A percentile compares a stretch with the other conserved stretches of the same genome.
Conservation (phyloP, 2,888 invertebrate genomes). For the Diarsia brunnea region DNA sequence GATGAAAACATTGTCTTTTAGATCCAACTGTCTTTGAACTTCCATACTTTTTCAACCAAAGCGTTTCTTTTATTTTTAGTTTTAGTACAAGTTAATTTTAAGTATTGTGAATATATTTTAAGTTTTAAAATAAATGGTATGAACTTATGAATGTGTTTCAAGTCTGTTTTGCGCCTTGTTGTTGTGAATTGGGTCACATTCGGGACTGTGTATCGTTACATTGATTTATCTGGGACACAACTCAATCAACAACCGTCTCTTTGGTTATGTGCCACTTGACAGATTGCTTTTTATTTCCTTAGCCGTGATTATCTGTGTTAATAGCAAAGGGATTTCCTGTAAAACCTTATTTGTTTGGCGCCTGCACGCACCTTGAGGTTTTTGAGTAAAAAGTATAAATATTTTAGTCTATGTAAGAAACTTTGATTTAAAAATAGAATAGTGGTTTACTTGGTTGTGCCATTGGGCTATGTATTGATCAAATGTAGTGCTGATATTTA, state of each 20-base stretch:
- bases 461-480: neutral
- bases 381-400: conserved; percentile 6
- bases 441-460: neutral
- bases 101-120: conserved; percentile 64
- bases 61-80: conserved; percentile 52
- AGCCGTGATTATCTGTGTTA: conserved; percentile 35
- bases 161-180: conserved; percentile 28
- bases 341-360: conserved; percentile 35
- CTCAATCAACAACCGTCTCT: conserved; percentile 53
- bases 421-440: conserved; percentile 32
- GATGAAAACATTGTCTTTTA: conserved; percentile 67
- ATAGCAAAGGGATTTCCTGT: conserved; percentile 43
- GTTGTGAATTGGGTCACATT: conserved; percentile 62
- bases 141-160: conserved; percentile 52
- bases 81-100: conserved; percentile 42
- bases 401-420: conserved; percentile 17
- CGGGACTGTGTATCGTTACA: conserved; percentile 49
- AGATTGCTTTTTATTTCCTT: conserved; percentile 47
- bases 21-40: conserved; percentile 55
- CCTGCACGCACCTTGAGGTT: conserved; percentile 19
- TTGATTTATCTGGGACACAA: conserved; percentile 63
- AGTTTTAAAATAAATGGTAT: conserved; percentile 61
- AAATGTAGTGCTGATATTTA: neutral
- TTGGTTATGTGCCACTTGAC: conserved; percentile 43
- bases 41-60: conserved; percentile 63